Evolutionary conservation across 2,888 invertebrate genomes (phyloP).

Genomic region (Athripsodes cinereus): DNA sequence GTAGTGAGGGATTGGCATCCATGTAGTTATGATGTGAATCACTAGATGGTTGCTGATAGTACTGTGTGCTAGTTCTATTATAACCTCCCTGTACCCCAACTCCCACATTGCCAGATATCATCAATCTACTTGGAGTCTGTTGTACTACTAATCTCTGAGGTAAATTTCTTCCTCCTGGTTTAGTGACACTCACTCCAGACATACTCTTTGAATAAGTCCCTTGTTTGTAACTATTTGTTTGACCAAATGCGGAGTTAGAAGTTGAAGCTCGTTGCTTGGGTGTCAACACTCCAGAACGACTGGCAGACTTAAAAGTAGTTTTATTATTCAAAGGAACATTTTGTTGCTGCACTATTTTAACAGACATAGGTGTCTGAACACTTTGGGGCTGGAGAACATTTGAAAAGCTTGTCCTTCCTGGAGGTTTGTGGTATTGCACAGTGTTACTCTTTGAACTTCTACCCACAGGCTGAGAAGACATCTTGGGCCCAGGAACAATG

Average conservation of each 20-base stretch:
- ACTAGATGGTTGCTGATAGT: constrained; percentile 7
- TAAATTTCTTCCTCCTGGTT: constrained; percentile 9
- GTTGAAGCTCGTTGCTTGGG: constrained; percentile 30
- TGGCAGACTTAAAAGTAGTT: constrained; percentile 41
- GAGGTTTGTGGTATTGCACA: constrained; percentile 11
- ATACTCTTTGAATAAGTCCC: constrained; percentile 31
- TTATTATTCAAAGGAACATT: constrained; percentile 31
- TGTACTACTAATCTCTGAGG: constrained; percentile 40
- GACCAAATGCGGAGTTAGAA: constrained; percentile 25
- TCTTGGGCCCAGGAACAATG: constrained; percentile 46
- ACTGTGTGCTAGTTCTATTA: constrained; percentile 15
- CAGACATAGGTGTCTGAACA: constrained; percentile 35
- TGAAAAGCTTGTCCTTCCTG: constrained; percentile 10
- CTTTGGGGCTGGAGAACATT: constrained; percentile 17
- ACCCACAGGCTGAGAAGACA: constrained; percentile 38
- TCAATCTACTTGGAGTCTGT: constrained; percentile 43
- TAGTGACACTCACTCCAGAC: constrained; percentile 18
- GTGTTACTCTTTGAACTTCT: constrained; percentile 16
- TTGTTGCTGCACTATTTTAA: constrained; percentile 49
- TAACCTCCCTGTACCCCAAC: constrained; percentile 4
- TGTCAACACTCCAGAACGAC: constrained; percentile 30
- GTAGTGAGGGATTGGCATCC: constrained; percentile 31
- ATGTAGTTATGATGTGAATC: constrained; percentile 6
- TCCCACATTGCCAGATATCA: constrained; percentile 33
- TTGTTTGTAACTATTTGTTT: constrained; percentile 37